Evolutionary conservation across 30 jellyfish, hydroid and myxozoan genomes (phyloP).

Genomic region (Turritopsis dohrnii): DNA sequence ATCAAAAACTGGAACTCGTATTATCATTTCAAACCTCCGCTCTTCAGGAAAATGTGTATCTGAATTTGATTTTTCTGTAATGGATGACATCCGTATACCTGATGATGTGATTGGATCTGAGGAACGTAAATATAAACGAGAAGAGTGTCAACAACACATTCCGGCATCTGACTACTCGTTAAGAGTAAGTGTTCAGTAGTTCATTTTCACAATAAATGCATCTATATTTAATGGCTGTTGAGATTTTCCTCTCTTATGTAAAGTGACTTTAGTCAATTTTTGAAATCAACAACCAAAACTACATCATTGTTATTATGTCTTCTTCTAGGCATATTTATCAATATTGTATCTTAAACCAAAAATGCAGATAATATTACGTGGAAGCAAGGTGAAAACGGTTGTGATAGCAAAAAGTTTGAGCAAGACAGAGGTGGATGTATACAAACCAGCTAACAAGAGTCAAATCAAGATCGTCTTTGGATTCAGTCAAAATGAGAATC

Average conservation of each 20-base stretch:
- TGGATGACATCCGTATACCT: constrained; percentile 71
- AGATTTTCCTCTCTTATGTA: too few species aligned
- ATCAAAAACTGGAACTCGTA: constrained; percentile 77
- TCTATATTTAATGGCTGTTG: too few species aligned
- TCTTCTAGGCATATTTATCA: constrained; percentile 84
- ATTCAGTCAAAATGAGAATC: constrained; percentile 88
- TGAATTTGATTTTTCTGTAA: constrained; percentile 73
- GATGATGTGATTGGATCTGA: constrained; percentile 78
- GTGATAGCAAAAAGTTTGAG: constrained; percentile 93
- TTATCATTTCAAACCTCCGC: constrained; percentile 62
- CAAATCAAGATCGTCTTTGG: constrained; percentile 87
- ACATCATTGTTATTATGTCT: not conserved
- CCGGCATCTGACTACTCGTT: constrained; percentile 96
- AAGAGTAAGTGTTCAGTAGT: constrained; percentile 44
- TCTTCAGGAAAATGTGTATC: constrained; percentile 34
- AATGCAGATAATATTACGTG: constrained; percentile 89
- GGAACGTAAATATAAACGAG: constrained; percentile 70
- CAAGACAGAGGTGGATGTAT: constrained; percentile 85
- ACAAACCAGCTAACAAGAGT: constrained; percentile 42
- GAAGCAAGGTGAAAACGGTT: constrained; percentile 76
- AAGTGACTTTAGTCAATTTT: too few species aligned
- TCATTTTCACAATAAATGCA: not conserved
- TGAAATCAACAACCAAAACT: not conserved
- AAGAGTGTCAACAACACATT: constrained; percentile 87
- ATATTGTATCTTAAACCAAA: constrained; percentile 88